Evolutionary conservation across 2,113 vertebrate species (phyloP), one percentile per base, ranked within the genome.

Genomic region (Scytalopus superciliaris): DNA sequence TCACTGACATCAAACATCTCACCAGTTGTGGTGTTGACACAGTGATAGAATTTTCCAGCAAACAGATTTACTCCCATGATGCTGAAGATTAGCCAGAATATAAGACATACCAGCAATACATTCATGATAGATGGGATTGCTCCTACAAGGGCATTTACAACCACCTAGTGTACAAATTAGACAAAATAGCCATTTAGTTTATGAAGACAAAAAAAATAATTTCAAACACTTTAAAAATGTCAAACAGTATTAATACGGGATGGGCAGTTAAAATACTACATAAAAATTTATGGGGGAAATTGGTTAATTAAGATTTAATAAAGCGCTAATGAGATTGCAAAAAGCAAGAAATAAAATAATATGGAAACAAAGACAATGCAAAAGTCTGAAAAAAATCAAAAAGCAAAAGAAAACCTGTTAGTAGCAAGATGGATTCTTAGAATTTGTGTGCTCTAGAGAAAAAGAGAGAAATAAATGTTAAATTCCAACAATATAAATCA

Each of bases 81-180:
- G 94, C 99, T 99, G 97, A 99, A 99, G 97, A 99, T 99, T 79
- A 99, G 98, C 99, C 99, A 99, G 98, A 99, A 99, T 98, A 99
- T 99, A 95, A 99, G 99, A 97, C 99, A 99, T 44, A 99, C 99
- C 96, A 99, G 98, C 76, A 99, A 97, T 90, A 99, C 99, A 55
- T 99, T 99, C 98, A 99, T 99, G 96, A 99, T 99, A 57, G 99
- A 99, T 49, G 99, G 99, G 97, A 99, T 99, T 74, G 99, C 99
- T 78, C 99, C 99, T 49, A 99, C 96, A 31, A 99, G 98, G 89
- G 99, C 99, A 55, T 99, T 99, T 96, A 99, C 99, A 87, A 99
- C 99, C 95, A 99, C 99, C 99, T 99, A 94, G 66, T 92, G 50
- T 49, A 87, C 35, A 96, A 95, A 96, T 90, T 31, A 87, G 74